Evolutionary conservation across 2,888 invertebrate species (phyloP), one percentile per base, ranked within the genome.

Genomic region (Eristalis arbustorum): DNA sequence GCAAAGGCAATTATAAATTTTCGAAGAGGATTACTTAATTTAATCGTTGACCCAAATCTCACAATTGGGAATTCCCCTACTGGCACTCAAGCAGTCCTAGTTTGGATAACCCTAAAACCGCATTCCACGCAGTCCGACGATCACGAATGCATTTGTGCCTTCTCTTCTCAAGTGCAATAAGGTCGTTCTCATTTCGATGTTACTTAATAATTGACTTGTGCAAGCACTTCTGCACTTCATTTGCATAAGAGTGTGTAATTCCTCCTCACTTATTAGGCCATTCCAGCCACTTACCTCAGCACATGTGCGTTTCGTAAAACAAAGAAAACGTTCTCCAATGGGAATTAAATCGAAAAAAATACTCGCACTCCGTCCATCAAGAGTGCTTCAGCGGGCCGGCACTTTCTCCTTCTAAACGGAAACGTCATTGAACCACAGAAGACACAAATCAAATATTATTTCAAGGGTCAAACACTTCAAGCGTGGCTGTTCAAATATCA

Each of bases 341-440:
- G 49, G 25, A 59, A 25, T 14, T 64, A 22, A 64, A 37, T 37
- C 37, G 5, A 28, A 62, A 28, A 57, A 34, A 71, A 25, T 1
- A 5, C 31, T 71, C 40, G 40, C 71, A 71, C 49, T 49, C 8
- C 49, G 49, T 18, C 49, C 49, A 49, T 49, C 49, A 18, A 49
- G 18, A 49, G 49, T 18, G 49, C 18, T 49, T 14, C 28, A 71
- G 5, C n/a, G 11, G 25, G 34, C 4, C 59, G 61, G 42, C 28
- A 62, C 71, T 72, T 72, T 72, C 71, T 62, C 71, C 61, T 25
- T 72, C 61, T 62, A 72, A 62, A 31, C 63, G 31, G 18, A 37
- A 37, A 37, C 59, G 13, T 4, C 13, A 59, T 25, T 28, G 25
- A 59, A 25, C 22, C 37, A 22, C 2, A 64, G 25, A 62, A 71